phyloP scores from a whole-genome alignment of 2,797 vertebrate species.

The Aselliscus stoliczkanus region DNA sequence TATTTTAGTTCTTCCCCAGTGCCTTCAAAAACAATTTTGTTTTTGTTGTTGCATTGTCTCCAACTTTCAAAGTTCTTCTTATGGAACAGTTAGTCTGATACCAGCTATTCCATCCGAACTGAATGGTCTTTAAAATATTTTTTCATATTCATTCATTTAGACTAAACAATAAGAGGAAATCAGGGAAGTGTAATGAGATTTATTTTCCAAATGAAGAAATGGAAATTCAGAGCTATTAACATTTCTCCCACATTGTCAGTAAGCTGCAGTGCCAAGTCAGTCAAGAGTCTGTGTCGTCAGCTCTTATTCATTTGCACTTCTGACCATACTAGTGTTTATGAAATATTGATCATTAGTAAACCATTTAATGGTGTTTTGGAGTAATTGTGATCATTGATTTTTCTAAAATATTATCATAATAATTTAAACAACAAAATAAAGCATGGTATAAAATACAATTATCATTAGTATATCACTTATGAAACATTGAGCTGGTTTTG shows the following conservation, averaged over 20 bases:
- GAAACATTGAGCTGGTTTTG: not conserved
- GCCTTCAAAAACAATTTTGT: not conserved
- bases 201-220: not conserved
- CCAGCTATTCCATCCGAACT: not conserved
- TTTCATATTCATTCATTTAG: not conserved
- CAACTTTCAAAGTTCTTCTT: not conserved
- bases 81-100: not conserved
- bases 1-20: not conserved
- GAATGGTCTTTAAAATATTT: not conserved
- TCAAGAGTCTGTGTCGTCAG: not conserved
- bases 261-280: not conserved
- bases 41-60: not conserved
- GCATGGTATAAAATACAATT: not conserved
- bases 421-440: not conserved
- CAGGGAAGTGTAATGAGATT: not conserved
- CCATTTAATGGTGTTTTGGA: not conserved
- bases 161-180: not conserved
- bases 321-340: not conserved
- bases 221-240: not conserved
- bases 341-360: not conserved
- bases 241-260: not conserved
- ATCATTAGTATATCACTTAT: not conserved
- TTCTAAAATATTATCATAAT: not conserved
- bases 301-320: not conserved
- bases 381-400: not conserved